Base-by-base conservation (phyloP, 2,113 vertebrate species). In the Podarcis muralis region DNA sequence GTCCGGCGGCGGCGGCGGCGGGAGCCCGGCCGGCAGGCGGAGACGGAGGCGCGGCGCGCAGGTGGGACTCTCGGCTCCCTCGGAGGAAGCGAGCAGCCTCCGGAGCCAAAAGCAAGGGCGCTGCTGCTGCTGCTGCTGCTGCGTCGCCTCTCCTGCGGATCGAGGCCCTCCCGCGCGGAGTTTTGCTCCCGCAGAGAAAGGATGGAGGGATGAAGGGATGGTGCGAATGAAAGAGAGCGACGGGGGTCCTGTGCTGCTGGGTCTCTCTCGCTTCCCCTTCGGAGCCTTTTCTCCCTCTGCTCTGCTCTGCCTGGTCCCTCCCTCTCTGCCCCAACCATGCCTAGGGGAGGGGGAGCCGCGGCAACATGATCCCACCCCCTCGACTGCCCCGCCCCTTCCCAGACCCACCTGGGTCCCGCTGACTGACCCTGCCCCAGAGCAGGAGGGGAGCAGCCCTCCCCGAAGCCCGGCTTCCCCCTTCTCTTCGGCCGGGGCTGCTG, bases 291-390 rank as follows among this genome's bases (percentile, higher is more conserved):
- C 18, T 62, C 2, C 59, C 59, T 20, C 59, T n/a, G n/a, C 59
- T 20, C 59, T 20, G 76, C 83, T 82, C 37, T 37, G 69, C 53
- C 83, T 66, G 59, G 25, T n/a, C 37, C 5, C 37, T 62, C 53
- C 40, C 84, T 62, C 59, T 62, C 59, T 62, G 59, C 59, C 18
- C 59, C 59, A 62, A 18, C 92, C 85, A 16, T 37, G 87, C 89
- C 40, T 82, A 27, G 13, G 75, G 75, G 59, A 48, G 59, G 37
- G 84, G 69, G 59, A 69, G 62, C 66, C 79, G 2, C 3, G 8
- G 35, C 71, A 86, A 80, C 83, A 3, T 32, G 30, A 43, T 90
- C 92, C 87, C 85, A 90, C 82, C 22, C 6, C 69, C 16, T 8
- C 8, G 2, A 20, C 13, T 62, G 48, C n/a, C 1, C 27, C 66